Conservation (phyloP, 2,888 invertebrate species). For the Thera obeliscata region DNA sequence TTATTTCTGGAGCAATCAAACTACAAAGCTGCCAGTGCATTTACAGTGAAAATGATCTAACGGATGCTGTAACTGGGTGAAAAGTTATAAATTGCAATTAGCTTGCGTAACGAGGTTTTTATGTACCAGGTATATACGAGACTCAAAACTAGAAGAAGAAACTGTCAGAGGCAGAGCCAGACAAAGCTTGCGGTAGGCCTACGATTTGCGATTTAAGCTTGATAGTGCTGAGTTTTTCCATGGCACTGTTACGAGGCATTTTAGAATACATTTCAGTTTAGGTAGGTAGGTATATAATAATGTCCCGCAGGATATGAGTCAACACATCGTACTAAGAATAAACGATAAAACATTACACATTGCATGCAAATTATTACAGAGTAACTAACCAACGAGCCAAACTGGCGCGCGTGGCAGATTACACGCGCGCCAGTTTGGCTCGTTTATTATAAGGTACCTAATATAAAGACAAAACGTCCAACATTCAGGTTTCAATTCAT, state of each 20-base stretch:
- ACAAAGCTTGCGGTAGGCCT: no score
- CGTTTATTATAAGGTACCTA: no score
- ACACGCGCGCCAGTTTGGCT: no score
- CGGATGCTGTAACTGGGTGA: slow-evolving; percentile 30
- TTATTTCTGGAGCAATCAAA: slow-evolving; percentile 32
- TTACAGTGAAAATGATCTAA: slow-evolving; percentile 25
- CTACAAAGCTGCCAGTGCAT: slow-evolving; percentile 29
- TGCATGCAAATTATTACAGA: slow-evolving; percentile 46
- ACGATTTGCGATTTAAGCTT: no score
- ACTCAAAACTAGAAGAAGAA: no score
- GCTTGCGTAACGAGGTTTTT: slow-evolving; percentile 10
- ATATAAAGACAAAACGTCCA: no score
- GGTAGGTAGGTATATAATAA: neutral
- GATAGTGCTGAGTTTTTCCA: no score
- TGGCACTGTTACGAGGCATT: no score
- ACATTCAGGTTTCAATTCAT: no score
- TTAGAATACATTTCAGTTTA: neutral
- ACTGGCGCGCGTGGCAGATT: neutral
- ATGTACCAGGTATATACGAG: no score
- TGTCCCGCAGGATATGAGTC: slow-evolving; percentile 67
- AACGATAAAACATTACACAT: slow-evolving; percentile 40
- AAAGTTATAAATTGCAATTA: slow-evolving; percentile 20
- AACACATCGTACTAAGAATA: slow-evolving; percentile 54
- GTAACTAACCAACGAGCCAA: neutral
- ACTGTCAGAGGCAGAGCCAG: no score